phyloP scores from a whole-genome alignment of 1,140 invertebrate species.

The Helicoverpa armigera region DNA sequence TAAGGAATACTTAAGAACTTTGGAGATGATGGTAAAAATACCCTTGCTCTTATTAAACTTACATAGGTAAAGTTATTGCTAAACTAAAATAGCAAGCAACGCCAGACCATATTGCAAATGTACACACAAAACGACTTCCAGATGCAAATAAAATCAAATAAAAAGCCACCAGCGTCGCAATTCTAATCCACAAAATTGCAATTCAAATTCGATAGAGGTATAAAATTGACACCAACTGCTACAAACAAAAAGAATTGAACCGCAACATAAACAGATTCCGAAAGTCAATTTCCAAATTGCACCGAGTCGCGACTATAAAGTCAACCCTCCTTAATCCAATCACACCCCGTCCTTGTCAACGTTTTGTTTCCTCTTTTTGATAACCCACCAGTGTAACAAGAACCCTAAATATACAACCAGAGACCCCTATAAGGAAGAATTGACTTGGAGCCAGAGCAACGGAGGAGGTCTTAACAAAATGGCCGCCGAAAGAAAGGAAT shows the following conservation, averaged over 20 bases:
- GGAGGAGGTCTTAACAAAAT: conserved; percentile 60
- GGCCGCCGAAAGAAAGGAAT: conserved; percentile 64
- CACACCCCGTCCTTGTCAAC: conserved; percentile 83
- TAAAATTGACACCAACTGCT: conserved; percentile 70
- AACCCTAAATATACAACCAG: conserved; percentile 58
- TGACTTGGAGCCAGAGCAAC: conserved; percentile 31
- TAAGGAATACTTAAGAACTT: too few relatives aligned
- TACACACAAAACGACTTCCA: conserved; percentile 7
- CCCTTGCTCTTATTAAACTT: too few relatives aligned
- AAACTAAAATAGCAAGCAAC: not conserved
- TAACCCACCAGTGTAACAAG: conserved; percentile 66
- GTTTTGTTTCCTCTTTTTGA: conserved; percentile 80
- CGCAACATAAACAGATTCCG: conserved; percentile 81
- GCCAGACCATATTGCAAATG: not conserved
- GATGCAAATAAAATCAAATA: conserved; percentile 35
- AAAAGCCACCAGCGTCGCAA: conserved; percentile 11
- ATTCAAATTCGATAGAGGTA: conserved; percentile 65
- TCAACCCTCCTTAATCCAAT: conserved; percentile 85
- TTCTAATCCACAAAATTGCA: conserved; percentile 61
- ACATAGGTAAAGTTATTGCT: not conserved
- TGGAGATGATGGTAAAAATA: too few relatives aligned
- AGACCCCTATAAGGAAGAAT: conserved; percentile 28
- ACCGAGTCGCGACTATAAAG: conserved; percentile 79
- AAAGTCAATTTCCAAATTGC: conserved; percentile 85
- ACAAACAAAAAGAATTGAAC: conserved; percentile 74